These are phyloP conservation scores for Flabesymbios commensalis DNA, from an alignment of 2,888 invertebrate species.

Conservation along the genomic window DNA sequence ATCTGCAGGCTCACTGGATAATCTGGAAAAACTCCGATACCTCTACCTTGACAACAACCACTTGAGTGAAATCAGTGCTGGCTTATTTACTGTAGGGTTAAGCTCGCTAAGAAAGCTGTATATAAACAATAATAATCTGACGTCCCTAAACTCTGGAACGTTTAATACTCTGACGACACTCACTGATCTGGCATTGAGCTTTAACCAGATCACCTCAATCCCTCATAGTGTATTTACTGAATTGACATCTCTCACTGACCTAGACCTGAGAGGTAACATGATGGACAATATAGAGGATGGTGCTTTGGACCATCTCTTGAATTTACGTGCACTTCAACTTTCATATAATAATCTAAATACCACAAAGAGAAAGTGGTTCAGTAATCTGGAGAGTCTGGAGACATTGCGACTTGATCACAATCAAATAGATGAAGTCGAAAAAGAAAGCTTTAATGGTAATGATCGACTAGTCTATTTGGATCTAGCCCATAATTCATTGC, in stretches of 20 bases:
- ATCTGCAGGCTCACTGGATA: not conserved
- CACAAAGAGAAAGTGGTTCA: not conserved
- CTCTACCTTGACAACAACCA: not conserved
- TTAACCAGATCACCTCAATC: not conserved
- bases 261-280: not conserved
- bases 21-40: not conserved
- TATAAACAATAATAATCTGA: slow-evolving; percentile 2
- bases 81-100: not conserved
- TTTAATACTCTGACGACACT: not conserved
- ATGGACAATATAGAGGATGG: not conserved
- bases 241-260: not conserved
- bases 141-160: not conserved
- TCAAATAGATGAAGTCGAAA: not conserved
- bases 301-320: not conserved
- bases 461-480: slow-evolving; percentile 3
- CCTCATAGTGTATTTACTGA: not conserved
- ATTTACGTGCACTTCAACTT: not conserved
- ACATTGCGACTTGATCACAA: not conserved
- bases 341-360: not conserved
- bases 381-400: not conserved
- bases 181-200: not conserved
- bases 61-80: not conserved
- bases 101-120: not conserved
- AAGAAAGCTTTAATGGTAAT: not conserved
- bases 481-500: slow-evolving; percentile 8